phyloP scores from a whole-genome alignment of 2,113 vertebrate species.

The Rissa tridactyla region DNA sequence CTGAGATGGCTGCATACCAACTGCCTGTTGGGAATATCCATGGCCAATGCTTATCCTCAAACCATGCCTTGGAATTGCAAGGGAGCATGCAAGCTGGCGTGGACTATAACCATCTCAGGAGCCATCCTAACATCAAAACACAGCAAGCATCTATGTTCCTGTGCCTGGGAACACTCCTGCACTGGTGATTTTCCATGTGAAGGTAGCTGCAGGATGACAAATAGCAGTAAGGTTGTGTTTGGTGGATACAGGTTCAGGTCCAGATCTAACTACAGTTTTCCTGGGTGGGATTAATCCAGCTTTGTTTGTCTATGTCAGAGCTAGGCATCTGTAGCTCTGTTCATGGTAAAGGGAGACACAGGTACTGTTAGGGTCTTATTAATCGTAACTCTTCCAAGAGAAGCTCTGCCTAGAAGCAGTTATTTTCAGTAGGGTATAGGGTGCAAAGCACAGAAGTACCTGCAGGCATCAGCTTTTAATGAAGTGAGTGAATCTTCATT shows the following conservation, averaged over 20 bases:
- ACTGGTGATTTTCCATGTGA: neutral
- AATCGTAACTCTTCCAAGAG: neutral
- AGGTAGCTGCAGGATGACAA: neutral
- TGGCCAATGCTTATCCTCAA: neutral
- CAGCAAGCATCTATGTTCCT: neutral
- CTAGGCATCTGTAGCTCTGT: neutral
- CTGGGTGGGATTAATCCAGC: neutral
- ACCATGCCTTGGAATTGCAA: neutral
- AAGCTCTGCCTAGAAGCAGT: neutral
- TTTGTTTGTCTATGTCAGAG: neutral
- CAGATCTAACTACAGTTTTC: neutral
- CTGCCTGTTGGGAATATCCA: neutral
- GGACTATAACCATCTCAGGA: neutral
- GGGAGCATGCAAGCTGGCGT: neutral
- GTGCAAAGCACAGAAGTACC: neutral
- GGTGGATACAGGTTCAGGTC: neutral
- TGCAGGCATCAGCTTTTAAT: neutral
- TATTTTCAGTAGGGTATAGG: neutral
- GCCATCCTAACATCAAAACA: neutral
- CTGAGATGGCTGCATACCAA: neutral
- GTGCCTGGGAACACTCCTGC: neutral
- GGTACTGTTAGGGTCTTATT: neutral
- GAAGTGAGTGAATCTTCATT: neutral
- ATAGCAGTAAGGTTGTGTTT: neutral
- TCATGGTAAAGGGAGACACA: neutral